Evolutionary conservation across 2,113 vertebrate genomes (phyloP), one percentile per base, ranked within the genome.

Genomic region (Pseudorectes ferrugineus): DNA sequence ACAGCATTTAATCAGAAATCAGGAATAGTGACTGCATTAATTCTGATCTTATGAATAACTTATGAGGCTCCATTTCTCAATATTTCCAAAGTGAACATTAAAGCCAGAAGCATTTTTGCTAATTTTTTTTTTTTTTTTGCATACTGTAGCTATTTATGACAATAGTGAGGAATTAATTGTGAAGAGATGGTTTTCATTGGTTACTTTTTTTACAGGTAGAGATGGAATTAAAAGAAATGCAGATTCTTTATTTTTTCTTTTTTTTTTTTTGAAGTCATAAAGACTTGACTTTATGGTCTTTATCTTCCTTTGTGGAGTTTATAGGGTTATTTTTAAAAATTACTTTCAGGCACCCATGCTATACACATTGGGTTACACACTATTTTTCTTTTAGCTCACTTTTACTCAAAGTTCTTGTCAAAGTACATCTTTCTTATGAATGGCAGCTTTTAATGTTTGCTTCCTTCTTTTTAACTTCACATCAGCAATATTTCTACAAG

Each of bases 1-100:
- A 25, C 29, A 93, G 76, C 66, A 92, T 95, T 97, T 97, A 91
- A 94, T 91, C 74, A 95, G 77, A 76, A 96, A 38, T 76, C 43
- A 93, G 46, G 73, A 92, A 97, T 92, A 95, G 54, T 90, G 66
- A 80, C 76, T 96, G 40, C 58, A 94, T 89, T 96, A 93, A 92
- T 93, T 97, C 83, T 90, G 26, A 79, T 87, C 80, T 96, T 61
- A 96, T 97, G 72, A 92, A 97, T 96, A 96, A 93, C 52, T 95
- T 91, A 83, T 23, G 59, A 72, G 55, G 12, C 52, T 93, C 49
- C 45, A 94, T 95, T 97, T 97, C 87, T 93, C 92, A 92, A 33
- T 92, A 92, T 94, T 96, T 94, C 79, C 58, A 89, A 94, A 73
- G 36, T 76, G 74, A 79, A 24, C 1, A 2, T 83, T 85, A 83